These are phyloP conservation scores for Macrocentrus cingulum DNA, from an alignment of 1,140 invertebrate species.

Conservation along the genomic window DNA sequence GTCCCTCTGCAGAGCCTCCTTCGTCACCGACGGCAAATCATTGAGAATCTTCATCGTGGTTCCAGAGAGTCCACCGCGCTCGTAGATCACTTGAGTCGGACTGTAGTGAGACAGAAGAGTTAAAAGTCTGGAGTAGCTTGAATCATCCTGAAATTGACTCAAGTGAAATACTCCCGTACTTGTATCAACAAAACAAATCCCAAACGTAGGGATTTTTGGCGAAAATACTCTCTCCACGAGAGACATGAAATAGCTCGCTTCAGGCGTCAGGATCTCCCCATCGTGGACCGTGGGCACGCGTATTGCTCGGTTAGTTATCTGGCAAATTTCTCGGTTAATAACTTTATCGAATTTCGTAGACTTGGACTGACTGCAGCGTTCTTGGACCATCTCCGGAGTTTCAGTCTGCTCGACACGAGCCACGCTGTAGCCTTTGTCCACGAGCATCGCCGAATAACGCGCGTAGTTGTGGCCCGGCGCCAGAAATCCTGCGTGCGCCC, in stretches of 20 bases:
- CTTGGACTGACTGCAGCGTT: slow-evolving; percentile 76
- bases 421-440: slow-evolving; percentile 94
- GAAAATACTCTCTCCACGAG: slow-evolving; percentile 68
- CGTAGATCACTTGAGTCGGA: slow-evolving; percentile 79
- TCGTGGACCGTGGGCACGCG: slow-evolving; percentile 73
- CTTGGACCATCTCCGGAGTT: slow-evolving; percentile 90
- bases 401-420: slow-evolving; percentile 98
- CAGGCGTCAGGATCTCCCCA: slow-evolving; percentile 62
- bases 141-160: slow-evolving; percentile 89
- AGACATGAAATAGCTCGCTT: slow-evolving; percentile 69
- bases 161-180: slow-evolving; percentile 85
- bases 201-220: slow-evolving; percentile 59
- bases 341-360: slow-evolving; percentile 90
- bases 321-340: slow-evolving; percentile 86
- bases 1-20: slow-evolving; percentile 66
- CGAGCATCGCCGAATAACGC: slow-evolving; percentile 81
- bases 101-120: slow-evolving; percentile 84
- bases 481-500: slow-evolving; percentile 95
- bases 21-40: slow-evolving; percentile 64
- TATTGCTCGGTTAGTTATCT: slow-evolving; percentile 80
- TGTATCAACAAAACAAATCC: slow-evolving; percentile 91
- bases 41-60: slow-evolving; percentile 66
- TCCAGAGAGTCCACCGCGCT: slow-evolving; percentile 63
- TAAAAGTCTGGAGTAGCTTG: slow-evolving; percentile 78
- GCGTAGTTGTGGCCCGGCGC: slow-evolving; percentile 92